phyloP scores from a whole-genome alignment of 2,113 vertebrate species.

The Merops nubicus region DNA sequence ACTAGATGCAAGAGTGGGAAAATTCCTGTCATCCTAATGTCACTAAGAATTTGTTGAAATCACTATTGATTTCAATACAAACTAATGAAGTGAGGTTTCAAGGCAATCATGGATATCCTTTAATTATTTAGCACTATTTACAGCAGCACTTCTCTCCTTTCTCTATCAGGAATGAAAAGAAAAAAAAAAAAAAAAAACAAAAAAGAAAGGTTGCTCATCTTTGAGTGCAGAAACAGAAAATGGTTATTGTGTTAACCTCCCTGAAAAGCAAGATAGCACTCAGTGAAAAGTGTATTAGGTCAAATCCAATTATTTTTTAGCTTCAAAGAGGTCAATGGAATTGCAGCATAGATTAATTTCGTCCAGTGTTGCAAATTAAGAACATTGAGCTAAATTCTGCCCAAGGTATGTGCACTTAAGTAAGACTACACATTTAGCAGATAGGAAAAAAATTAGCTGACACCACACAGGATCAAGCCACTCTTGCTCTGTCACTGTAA shows the following conservation, averaged over 20 bases:
- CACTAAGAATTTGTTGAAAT: not conserved
- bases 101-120: not conserved
- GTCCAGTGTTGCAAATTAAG: not conserved
- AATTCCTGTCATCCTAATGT: not conserved
- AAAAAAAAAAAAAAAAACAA: not conserved
- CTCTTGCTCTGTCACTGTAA: not conserved
- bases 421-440: not conserved
- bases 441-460: not conserved
- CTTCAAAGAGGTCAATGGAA: not conserved
- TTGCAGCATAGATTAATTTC: constrained; percentile 2
- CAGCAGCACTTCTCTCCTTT: not conserved
- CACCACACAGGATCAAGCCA: not conserved
- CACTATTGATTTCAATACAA: not conserved
- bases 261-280: not conserved
- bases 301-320: constrained; percentile 30
- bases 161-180: not conserved
- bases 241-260: not conserved
- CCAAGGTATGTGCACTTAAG: not conserved
- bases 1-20: not conserved
- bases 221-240: not conserved
- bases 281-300: constrained; percentile 2
- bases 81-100: not conserved
- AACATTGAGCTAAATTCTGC: constrained; percentile 4
- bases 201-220: not conserved
- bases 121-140: not conserved